Percentiles rank a stretch among this genome's conserved stretches.
These are phyloP conservation scores for Portunus trituberculatus DNA, from an alignment of 1,140 invertebrate genomes.

Conservation along the genomic window DNA sequence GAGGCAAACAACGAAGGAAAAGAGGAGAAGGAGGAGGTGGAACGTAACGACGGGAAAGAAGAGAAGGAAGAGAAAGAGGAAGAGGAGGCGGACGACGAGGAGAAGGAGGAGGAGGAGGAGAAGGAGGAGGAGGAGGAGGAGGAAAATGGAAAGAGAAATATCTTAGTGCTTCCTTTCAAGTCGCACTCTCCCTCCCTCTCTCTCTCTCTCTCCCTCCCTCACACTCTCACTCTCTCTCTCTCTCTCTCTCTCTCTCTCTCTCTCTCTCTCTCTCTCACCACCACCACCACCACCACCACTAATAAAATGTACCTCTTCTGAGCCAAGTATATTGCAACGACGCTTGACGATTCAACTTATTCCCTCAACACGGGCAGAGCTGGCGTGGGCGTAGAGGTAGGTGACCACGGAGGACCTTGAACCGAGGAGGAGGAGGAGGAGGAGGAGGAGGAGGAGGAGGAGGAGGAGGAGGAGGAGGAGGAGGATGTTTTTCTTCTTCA, in stretches of 20 bases:
- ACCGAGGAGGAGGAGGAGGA: not conserved
- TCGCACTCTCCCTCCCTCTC: not conserved
- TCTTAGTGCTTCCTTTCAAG: not conserved
- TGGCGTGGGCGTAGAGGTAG: not conserved
- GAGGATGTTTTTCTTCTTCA: not conserved
- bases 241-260: constrained; percentile 4
- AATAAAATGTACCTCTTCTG: not conserved
- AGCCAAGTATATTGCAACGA: not conserved
- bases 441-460: not conserved
- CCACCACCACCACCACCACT: not conserved
- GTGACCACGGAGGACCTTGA: not conserved
- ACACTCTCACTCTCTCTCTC: not conserved
- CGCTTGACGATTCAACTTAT: not conserved
- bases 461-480: constrained; percentile 6
- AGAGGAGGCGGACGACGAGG: not conserved
- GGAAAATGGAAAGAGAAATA: not conserved
- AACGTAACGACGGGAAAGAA: not conserved
- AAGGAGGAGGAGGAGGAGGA: no score
- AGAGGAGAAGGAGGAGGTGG: no score
- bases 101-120: no score
- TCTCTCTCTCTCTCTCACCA: not conserved
- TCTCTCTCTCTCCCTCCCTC: constrained; percentile 1
- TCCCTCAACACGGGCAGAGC: not conserved
- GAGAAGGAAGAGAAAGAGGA: not conserved
- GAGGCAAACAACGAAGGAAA: no score